These are phyloP conservation scores for Lithophane ornitopus DNA, from an alignment of 2,888 invertebrate species.

Conservation along the genomic window DNA sequence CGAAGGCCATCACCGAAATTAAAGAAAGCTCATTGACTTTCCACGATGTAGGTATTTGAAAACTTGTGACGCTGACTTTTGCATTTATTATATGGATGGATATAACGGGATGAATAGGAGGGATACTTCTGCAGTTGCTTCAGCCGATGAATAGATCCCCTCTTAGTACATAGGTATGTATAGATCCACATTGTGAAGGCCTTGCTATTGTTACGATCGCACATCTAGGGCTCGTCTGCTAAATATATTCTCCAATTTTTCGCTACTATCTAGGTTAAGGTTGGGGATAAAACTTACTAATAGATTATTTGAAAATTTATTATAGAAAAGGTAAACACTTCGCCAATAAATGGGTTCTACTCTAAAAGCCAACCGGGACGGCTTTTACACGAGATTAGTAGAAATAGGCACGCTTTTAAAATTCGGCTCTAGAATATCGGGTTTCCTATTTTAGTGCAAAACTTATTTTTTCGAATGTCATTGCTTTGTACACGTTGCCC, in stretches of 20 bases:
- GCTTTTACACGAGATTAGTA: constrained; percentile 5
- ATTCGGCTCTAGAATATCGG: background rate
- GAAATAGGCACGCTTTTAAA: background rate
- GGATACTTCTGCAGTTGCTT: constrained; percentile 20
- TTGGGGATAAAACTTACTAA: constrained; percentile 1
- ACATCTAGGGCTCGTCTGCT: constrained; percentile 30
- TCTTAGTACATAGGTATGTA: background rate
- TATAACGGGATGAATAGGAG: background rate
- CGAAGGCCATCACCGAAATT: background rate
- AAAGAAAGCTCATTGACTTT: background rate
- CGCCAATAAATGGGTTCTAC: constrained; percentile 12
- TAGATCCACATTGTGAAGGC: constrained; percentile 38
- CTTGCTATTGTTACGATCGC: constrained; percentile 38
- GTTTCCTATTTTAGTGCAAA: no score
- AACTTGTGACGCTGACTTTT: background rate
- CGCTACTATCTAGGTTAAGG: background rate
- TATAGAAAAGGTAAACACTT: constrained; percentile 5
- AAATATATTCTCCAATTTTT: constrained; percentile 21
- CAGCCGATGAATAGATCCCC: constrained; percentile 42
- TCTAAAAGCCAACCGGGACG: background rate
- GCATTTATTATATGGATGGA: background rate
- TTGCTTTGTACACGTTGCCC: background rate
- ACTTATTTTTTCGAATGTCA: background rate
- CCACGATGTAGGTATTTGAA: background rate
- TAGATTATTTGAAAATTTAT: constrained; percentile 15